Conservation (phyloP, 2,888 invertebrate species). For the Eutolmus rufibarbis region DNA sequence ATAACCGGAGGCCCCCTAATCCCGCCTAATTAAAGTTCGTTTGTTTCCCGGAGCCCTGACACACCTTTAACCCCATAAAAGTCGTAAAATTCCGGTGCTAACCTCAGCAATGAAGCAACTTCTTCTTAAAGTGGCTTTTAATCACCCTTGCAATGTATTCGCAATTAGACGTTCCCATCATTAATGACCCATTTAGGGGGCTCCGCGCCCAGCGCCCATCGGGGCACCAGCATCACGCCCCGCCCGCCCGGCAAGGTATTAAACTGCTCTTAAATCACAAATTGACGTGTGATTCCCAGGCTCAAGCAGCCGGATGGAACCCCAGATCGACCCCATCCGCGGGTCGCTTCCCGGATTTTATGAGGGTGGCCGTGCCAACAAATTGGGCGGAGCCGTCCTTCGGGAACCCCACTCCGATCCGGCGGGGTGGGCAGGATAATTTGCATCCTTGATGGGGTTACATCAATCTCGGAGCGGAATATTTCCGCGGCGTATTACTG, state of each 20-base stretch:
- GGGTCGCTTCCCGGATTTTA: neutral
- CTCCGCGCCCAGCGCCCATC: neutral
- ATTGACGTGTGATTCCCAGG: conserved; percentile 19
- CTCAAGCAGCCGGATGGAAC: neutral
- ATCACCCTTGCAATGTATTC: conserved; percentile 29
- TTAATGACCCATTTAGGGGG: conserved; percentile 31
- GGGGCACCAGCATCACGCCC: neutral
- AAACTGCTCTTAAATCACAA: conserved; percentile 28
- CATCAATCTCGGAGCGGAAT: conserved; percentile 26
- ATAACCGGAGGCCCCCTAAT: neutral
- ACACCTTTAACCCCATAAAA: conserved; percentile 24
- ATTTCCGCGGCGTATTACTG: conserved; percentile 31
- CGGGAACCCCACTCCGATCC: neutral
- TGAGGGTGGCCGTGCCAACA: neutral
- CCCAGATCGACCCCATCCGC: neutral
- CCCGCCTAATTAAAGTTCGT: neutral
- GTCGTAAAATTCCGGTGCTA: conserved; percentile 7
- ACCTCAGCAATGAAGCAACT: neutral
- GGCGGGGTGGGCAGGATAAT: neutral
- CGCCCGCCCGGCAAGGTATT: neutral
- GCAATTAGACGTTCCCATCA: conserved; percentile 7
- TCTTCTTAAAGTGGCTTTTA: conserved; percentile 34
- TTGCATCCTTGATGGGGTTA: conserved; percentile 39
- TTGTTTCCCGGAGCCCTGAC: neutral
- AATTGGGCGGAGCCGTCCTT: conserved; percentile 6